Evolutionary conservation across 2,888 invertebrate species (phyloP), one percentile per base, ranked within the genome.

Genomic region (Leptothorax acervorum): DNA sequence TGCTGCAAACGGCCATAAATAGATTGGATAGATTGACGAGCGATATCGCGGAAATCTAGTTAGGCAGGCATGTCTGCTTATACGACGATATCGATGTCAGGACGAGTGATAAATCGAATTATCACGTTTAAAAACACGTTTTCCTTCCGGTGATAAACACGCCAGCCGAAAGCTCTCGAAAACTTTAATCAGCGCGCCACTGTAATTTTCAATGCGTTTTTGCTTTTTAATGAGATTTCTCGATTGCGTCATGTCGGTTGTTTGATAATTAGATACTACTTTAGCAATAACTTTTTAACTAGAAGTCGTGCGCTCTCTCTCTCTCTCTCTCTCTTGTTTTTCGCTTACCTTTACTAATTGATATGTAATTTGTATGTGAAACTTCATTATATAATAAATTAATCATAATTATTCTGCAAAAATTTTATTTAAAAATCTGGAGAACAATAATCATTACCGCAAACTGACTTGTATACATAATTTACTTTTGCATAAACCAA

Each of bases 11-110:
- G 48, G 9, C 48, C 15, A 71, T 71, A 57, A 71, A 81, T 81
- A 81, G 79, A 70, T 79, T 70, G 35, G 45, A 35, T 60, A 60
- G 48, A 79, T 79, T 48, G 60, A 79, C 35, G 35, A 48, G 18
- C 60, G 60, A 70, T 81, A 71, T 51, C 79, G 35, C 35, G 60
- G 60, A 70, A 81, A 81, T 51, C 48, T 51, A 39, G 48, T 81
- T 81, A 81, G 60, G 18, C 60, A 65, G 39, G n/a, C 79, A 18
- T 39, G 70, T 79, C 70, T 70, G 18, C 48, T 60, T 71, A 48
- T 48, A 60, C 48, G 66, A 57, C 45, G 68, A 68, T 48, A 70
- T 60, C 45, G 18, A 51, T 71, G 79, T 71, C 71, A 62, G 48
- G 35, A 18, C 48, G 48, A 48, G 45, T 48, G 70, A 60, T 18